Evolutionary conservation across 2,888 invertebrate genomes (phyloP).

Genomic region (Dendrolimus houi): DNA sequence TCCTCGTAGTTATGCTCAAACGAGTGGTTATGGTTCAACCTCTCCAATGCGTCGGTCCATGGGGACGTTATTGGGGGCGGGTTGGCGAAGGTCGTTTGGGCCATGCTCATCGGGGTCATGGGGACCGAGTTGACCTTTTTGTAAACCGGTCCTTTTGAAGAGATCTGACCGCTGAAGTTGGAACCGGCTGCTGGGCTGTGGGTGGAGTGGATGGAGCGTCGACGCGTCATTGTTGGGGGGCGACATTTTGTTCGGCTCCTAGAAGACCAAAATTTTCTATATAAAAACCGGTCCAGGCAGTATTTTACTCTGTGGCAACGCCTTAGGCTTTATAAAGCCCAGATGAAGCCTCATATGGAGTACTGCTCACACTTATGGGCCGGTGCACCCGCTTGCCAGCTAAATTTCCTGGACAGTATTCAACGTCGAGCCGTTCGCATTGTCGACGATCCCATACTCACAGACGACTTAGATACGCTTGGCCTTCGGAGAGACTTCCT

Average conservation of each 20-base stretch:
- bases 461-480: too few species aligned
- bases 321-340: too few species aligned
- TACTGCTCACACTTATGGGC: too few species aligned
- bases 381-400: too few species aligned
- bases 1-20: slow-evolving; percentile 82
- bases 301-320: too few species aligned
- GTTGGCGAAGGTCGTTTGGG: slow-evolving; percentile 27
- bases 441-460: too few species aligned
- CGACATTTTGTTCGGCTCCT: slow-evolving; percentile 4
- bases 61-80: slow-evolving; percentile 37
- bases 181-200: slow-evolving; percentile 25
- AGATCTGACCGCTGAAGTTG: slow-evolving; percentile 75
- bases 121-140: slow-evolving; percentile 50
- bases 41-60: slow-evolving; percentile 71
- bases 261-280: background rate
- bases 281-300: too few species aligned
- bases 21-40: slow-evolving; percentile 78
- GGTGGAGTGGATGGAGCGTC: slow-evolving; percentile 35
- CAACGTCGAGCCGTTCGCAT: too few species aligned
- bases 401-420: too few species aligned
- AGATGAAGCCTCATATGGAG: too few species aligned
- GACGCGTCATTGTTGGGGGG: slow-evolving; percentile 18
- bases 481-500: too few species aligned
- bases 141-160: slow-evolving; percentile 69
- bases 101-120: slow-evolving; percentile 35